Percentiles rank a stretch among this genome's conserved stretches.
Evolutionary conservation across 1,140 invertebrate species (phyloP).

Genomic region (Leptopilina boulardi): DNA sequence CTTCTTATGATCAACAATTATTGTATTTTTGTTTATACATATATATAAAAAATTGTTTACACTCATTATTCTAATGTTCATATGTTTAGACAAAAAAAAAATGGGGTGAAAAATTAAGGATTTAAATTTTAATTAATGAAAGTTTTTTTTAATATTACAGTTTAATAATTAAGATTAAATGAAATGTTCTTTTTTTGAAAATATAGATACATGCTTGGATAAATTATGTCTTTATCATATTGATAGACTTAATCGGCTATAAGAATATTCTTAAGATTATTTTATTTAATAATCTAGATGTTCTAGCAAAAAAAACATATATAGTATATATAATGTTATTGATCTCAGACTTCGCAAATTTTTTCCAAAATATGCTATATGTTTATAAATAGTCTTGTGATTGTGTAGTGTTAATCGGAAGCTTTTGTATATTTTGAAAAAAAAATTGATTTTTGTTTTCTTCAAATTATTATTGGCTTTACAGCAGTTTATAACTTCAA

Average conservation of each 20-base stretch:
- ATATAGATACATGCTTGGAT: constrained; percentile 24
- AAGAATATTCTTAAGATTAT: constrained; percentile 1
- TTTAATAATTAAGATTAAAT: too few species aligned
- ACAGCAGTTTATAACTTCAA: background rate
- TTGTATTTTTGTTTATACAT: constrained; percentile 47
- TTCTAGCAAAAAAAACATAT: background rate
- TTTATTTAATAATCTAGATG: constrained; percentile 13
- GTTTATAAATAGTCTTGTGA: constrained; percentile 18
- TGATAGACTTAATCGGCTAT: constrained; percentile 7
- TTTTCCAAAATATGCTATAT: background rate
- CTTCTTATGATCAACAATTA: constrained; percentile 51
- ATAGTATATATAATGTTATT: constrained; percentile 5
- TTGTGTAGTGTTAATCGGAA: background rate
- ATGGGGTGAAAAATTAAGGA: too few species aligned
- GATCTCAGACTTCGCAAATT: constrained; percentile 25
- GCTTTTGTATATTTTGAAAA: background rate
- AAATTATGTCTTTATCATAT: constrained; percentile 26
- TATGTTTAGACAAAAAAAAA: too few species aligned
- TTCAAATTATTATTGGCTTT: background rate
- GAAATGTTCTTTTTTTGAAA: too few species aligned
- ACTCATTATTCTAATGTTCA: too few species aligned
- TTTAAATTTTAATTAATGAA: too few species aligned
- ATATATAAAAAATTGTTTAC: background rate
- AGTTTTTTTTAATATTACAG: too few species aligned
- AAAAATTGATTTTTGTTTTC: background rate